Percentiles rank a stretch among this genome's conserved stretches.
Conservation (phyloP, 1,140 invertebrate genomes). For the Nasonia giraulti region DNA sequence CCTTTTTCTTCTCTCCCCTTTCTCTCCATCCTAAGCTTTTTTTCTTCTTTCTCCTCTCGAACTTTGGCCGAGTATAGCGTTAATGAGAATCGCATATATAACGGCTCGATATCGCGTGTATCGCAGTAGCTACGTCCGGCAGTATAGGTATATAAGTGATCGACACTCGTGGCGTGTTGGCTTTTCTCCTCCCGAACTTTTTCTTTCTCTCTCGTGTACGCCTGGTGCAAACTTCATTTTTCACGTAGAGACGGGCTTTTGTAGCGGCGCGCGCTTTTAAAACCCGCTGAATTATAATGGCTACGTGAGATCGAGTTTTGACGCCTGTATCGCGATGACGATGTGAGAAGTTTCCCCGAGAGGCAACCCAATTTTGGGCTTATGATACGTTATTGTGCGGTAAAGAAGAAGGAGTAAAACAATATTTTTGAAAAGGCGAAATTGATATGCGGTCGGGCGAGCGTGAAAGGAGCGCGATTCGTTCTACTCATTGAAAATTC, state of each 20-base stretch:
- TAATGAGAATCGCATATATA: constrained; percentile 19
- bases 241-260: not conserved
- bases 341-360: too few species aligned
- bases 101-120: constrained; percentile 3
- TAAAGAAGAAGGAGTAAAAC: too few species aligned
- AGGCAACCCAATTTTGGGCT: too few species aligned
- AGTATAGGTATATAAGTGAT: not conserved
- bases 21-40: not conserved
- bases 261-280: not conserved
- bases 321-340: not conserved
- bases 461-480: too few species aligned
- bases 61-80: not conserved
- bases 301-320: not conserved
- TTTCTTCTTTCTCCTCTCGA: not conserved
- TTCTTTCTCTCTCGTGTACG: not conserved
- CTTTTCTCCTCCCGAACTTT: not conserved
- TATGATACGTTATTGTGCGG: too few species aligned
- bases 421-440: too few species aligned
- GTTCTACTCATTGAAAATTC: too few species aligned
- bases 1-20: not conserved
- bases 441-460: too few species aligned
- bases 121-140: not conserved
- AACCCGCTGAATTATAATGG: not conserved
- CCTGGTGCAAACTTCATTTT: not conserved
- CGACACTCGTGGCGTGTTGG: constrained; percentile 3